Percentiles rank a stretch among this genome's conserved stretches.
Evolutionary conservation across 2,113 vertebrate genomes (phyloP).

Genomic region (Euleptes europaea): DNA sequence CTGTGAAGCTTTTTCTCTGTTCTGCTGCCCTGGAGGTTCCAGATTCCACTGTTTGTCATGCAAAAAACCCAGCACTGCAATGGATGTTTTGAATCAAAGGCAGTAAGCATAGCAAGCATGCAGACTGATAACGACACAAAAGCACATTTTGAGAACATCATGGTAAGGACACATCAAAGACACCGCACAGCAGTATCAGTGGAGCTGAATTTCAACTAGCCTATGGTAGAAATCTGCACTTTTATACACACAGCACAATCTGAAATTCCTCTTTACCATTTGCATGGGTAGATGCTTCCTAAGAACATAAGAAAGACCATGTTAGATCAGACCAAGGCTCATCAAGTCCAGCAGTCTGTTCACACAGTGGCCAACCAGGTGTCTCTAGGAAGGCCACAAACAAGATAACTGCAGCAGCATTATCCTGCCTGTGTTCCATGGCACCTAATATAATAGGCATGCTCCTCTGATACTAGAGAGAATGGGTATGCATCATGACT

Average conservation of each 20-base stretch:
- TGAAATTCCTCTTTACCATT: background rate
- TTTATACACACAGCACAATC: background rate
- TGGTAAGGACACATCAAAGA: slow-evolving; percentile 27
- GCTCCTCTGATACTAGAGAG: no score
- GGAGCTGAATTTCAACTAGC: background rate
- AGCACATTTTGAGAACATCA: slow-evolving; percentile 15
- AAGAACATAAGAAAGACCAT: no score
- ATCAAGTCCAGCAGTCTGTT: no score
- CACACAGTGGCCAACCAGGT: no score
- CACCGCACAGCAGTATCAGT: background rate
- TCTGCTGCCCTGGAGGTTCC: slow-evolving; percentile 35
- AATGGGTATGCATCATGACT: no score
- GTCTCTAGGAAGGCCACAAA: no score
- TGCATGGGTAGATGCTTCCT: background rate
- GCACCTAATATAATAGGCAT: no score
- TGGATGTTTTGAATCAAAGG: slow-evolving; percentile 39
- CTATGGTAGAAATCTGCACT: slow-evolving; percentile 1
- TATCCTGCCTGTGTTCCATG: no score
- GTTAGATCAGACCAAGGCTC: no score
- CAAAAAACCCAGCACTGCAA: slow-evolving; percentile 34
- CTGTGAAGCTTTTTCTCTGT: background rate
- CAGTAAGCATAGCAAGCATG: slow-evolving; percentile 56
- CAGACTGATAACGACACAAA: slow-evolving; percentile 35
- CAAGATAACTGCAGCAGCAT: no score
- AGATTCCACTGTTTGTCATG: slow-evolving; percentile 53